A percentile compares a stretch with the other conserved stretches of the same genome.
Conservation (phyloP, 2,888 invertebrate species). For the Monoplex corrugatus region DNA sequence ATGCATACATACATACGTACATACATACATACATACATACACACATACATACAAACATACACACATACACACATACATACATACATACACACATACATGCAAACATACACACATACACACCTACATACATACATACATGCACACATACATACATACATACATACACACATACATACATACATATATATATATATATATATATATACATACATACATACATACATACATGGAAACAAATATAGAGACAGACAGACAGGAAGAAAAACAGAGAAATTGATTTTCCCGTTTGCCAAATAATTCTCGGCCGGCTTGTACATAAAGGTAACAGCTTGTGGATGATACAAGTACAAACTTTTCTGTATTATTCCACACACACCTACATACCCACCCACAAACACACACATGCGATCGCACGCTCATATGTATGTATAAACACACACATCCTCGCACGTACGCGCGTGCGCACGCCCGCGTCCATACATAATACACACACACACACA, state of each 20-base stretch:
- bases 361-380: too few relatives aligned
- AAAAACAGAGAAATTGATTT: too few relatives aligned
- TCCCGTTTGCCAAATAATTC: too few relatives aligned
- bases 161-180: background rate
- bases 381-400: background rate
- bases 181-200: conserved; percentile 22
- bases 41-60: too few relatives aligned
- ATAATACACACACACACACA: background rate
- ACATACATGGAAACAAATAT: conserved; percentile 1
- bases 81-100: conserved; percentile 22
- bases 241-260: background rate
- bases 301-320: too few relatives aligned
- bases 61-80: background rate
- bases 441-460: background rate
- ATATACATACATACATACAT: conserved; percentile 22
- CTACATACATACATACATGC: background rate
- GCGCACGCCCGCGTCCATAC: background rate
- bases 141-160: background rate
- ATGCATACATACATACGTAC: too few relatives aligned
- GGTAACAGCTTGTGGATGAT: too few relatives aligned
- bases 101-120: background rate
- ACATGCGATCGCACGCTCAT: background rate
- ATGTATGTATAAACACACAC: conserved; percentile 15
- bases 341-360: too few relatives aligned
- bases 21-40: too few relatives aligned